Evolutionary conservation across 2,888 invertebrate species (phyloP), one percentile per base, ranked within the genome.

Genomic region (Andrena bucephala): DNA sequence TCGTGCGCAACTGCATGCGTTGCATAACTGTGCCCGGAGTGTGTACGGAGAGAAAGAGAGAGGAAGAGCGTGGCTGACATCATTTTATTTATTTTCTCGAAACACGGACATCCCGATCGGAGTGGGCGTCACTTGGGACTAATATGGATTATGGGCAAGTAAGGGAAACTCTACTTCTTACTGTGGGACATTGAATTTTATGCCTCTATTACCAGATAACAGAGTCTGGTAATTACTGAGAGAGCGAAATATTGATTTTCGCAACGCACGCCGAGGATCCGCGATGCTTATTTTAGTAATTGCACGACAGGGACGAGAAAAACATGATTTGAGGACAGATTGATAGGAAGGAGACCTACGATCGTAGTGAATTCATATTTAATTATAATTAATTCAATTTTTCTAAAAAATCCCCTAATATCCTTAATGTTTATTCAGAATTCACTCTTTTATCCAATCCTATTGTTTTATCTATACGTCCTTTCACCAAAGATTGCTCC

Each of bases 1-100:
- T 36, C 73, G 62, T 67, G 33, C 50, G 57, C 78, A 81, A 62
- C 71, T 67, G 75, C 79, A 83, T 66, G 54, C 48, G 48, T 86
- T 86, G 77, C 82, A 77, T 84, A 86, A 86, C 67, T 70, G 33
- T 60, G 68, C 27, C 57, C 63, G 50, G 72, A 60, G 66, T 54
- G 74, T 57, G 52, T 54, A 63, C 57, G 27, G 31, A 54, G 42
- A 60, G 7, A 10, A 10, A 13, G 42, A 67, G 54, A 31, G n/a
- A 50, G 42, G 27, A 42, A 31, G 8, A 50, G 42, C 20, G 27
- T 54, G 31, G 24, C 24, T 13, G 24, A 27, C n/a, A n/a, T 68
- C 57, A 10, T 50, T 67, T 59, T 24, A 67, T 27, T 60, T 33
- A 54, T 72, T 77, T 81, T 24, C 16, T 42, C 42, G 50, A 33